Evolutionary conservation across 1,140 invertebrate genomes (phyloP).

Genomic region (Solen grandis): DNA sequence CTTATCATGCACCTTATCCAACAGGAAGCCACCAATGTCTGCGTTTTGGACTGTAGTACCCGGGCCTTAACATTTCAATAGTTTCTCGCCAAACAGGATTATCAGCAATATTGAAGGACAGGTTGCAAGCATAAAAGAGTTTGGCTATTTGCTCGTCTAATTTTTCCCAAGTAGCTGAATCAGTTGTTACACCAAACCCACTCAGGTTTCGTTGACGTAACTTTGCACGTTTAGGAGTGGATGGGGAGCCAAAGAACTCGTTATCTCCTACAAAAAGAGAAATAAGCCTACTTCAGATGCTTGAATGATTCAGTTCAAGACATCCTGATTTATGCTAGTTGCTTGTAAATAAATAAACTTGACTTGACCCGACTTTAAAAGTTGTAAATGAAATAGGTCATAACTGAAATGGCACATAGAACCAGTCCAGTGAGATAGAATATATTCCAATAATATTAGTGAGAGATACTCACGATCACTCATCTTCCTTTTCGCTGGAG

Average conservation of each 20-base stretch:
- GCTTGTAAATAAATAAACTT: too few relatives aligned
- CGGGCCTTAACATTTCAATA: constrained; percentile 12
- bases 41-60: constrained; percentile 14
- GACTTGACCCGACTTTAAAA: too few relatives aligned
- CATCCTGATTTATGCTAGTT: too few relatives aligned
- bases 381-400: too few relatives aligned
- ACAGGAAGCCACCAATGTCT: constrained; percentile 30
- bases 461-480: too few relatives aligned
- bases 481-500: too few relatives aligned
- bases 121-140: constrained; percentile 24
- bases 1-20: constrained; percentile 13
- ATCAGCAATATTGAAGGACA: constrained; percentile 28
- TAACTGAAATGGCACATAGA: too few relatives aligned
- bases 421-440: too few relatives aligned
- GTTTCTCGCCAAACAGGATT: constrained; percentile 28
- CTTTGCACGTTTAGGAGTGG: constrained; percentile 7
- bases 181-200: constrained; percentile 2
- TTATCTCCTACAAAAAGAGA: constrained; percentile 27
- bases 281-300: constrained; percentile 26
- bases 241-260: constrained; percentile 2
- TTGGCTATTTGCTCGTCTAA: constrained; percentile 23
- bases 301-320: too few relatives aligned
- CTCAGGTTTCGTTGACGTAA: constrained; percentile 24
- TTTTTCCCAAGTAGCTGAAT: constrained; percentile 29
- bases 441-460: too few relatives aligned